Evolutionary conservation across 2,888 invertebrate species (phyloP), one percentile per base, ranked within the genome.

Genomic region (Caradrina clavipalpis): DNA sequence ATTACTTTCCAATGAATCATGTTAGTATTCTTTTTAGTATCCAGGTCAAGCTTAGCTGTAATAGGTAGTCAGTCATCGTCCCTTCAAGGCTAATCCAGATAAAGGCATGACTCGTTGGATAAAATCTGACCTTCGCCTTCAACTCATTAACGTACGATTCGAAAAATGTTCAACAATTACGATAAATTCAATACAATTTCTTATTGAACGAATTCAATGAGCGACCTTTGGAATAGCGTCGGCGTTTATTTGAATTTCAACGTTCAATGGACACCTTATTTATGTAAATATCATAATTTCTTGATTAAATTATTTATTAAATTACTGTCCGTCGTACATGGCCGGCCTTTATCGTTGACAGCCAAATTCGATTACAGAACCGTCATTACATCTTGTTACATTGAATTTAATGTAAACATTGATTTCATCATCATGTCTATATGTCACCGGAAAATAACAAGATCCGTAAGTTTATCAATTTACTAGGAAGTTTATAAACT

Each of bases 401-500:
- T 81, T 76, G 62, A 78, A 83, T 81, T 86, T 81, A 80, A 76
- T 86, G 81, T 88, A 85, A 88, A 87, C 82, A 84, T 71, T 47
- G 69, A 49, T 85, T 86, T 87, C 82, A 75, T 82, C 83, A 84
- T 80, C 51, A 61, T n/a, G n/a, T n/a, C n/a, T n/a, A n/a, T n/a
- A n/a, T n/a, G n/a, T n/a, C n/a, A n/a, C n/a, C n/a, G n/a, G n/a
- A n/a, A n/a, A n/a, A n/a, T n/a, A n/a, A n/a, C n/a, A n/a, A n/a
- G n/a, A n/a, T n/a, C n/a, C n/a, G n/a, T n/a, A n/a, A n/a, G n/a
- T n/a, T n/a, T n/a, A n/a, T n/a, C n/a, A n/a, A n/a, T n/a, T n/a
- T n/a, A n/a, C n/a, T n/a, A n/a, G n/a, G n/a, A n/a, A n/a, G n/a
- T n/a, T n/a, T n/a, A n/a, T n/a, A n/a, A n/a, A n/a, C n/a, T n/a